These are phyloP conservation scores for Hippolais icterina DNA, from an alignment of 2,113 vertebrate genomes.

Conservation along the genomic window DNA sequence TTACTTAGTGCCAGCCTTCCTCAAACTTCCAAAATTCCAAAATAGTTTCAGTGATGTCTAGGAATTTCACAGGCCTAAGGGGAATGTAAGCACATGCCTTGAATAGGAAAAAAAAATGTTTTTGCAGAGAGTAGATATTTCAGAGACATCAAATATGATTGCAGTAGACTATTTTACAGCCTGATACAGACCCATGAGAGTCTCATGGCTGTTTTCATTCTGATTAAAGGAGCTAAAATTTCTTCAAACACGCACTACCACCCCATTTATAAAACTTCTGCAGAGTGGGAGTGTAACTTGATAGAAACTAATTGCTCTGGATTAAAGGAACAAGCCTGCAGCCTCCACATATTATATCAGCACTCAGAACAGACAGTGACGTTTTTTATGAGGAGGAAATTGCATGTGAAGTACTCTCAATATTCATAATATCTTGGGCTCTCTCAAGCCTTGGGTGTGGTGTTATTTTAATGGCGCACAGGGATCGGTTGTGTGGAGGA, in stretches of 20 bases:
- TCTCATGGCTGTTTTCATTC: not conserved
- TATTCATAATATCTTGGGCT: slow-evolving; percentile 31
- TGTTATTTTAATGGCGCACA: slow-evolving; percentile 9
- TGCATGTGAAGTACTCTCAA: slow-evolving; percentile 29
- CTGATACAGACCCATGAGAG: not conserved
- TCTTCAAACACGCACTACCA: not conserved
- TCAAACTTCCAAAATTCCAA: not conserved
- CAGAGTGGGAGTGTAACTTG: slow-evolving; percentile 46
- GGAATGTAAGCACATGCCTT: not conserved
- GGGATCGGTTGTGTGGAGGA: slow-evolving; percentile 29
- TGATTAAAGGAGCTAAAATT: not conserved
- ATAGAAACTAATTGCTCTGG: slow-evolving; percentile 41
- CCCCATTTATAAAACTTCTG: not conserved
- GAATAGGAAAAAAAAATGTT: not conserved
- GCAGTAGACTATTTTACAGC: not conserved
- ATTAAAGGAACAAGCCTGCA: slow-evolving; percentile 54
- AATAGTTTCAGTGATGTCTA: not conserved
- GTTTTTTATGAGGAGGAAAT: slow-evolving; percentile 49
- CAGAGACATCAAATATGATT: not conserved
- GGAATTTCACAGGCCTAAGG: not conserved
- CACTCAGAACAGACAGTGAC: slow-evolving; percentile 17
- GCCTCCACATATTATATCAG: slow-evolving; percentile 39
- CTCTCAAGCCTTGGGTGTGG: not conserved
- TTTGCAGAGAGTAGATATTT: not conserved
- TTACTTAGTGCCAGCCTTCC: not conserved